Conservation (phyloP, 1,140 invertebrate species). For the Chrysopa pallens region DNA sequence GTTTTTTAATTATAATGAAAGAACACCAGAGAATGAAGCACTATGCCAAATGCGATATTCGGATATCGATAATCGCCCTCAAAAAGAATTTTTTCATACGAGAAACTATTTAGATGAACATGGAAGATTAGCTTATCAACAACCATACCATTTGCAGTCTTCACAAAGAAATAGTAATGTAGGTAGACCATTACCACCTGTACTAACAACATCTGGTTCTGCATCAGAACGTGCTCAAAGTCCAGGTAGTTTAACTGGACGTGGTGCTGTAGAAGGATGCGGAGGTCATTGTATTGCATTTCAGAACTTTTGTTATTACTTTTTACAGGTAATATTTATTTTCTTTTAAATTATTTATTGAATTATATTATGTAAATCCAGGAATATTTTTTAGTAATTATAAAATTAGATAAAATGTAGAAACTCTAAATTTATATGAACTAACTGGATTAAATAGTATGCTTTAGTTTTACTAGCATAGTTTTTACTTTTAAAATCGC, state of each 20-base stretch:
- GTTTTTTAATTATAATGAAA: no score
- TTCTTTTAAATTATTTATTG: not conserved
- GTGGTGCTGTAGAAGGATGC: slow-evolving; percentile 33
- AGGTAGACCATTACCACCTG: not conserved
- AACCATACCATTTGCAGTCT: no score
- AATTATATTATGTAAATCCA: no score
- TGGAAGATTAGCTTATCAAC: no score
- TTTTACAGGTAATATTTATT: slow-evolving; percentile 29
- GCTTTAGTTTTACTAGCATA: no score
- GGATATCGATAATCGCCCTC: not conserved
- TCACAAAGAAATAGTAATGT: no score
- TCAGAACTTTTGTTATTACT: slow-evolving; percentile 46
- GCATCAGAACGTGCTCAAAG: slow-evolving; percentile 16
- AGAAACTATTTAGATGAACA: no score
- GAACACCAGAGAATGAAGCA: not conserved
- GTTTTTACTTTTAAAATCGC: no score
- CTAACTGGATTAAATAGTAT: no score
- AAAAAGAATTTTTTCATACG: not conserved
- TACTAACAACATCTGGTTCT: not conserved
- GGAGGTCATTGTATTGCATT: slow-evolving; percentile 41
- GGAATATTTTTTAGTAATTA: no score
- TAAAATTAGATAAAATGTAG: no score
- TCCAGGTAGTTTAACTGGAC: slow-evolving; percentile 12
- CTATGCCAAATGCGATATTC: not conserved
- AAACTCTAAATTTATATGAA: no score